Base-by-base conservation (phyloP, 2,113 vertebrate species). In the Coptodon bakossiorum region DNA sequence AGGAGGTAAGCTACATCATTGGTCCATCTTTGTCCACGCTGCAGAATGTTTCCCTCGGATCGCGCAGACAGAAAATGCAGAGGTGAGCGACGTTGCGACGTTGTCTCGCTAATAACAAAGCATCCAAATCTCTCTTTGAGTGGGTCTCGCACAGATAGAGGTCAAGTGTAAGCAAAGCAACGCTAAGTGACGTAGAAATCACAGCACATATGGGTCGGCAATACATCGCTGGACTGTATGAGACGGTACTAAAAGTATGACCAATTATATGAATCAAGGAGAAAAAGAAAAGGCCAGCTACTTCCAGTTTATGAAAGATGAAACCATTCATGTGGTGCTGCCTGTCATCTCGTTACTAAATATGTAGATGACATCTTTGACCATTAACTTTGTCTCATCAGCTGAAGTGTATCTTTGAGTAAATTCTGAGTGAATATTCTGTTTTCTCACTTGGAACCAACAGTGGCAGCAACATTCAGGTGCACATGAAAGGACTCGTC, bases 261-360 rank as follows among this genome's bases (percentile, higher is more conserved):
- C 9, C 16, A 63, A 34, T 63, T 61, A 61, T 19, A 61, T 61
- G 17, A 10, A 6, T 63, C 5, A 34, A 19, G 27, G 16, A 63
- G 57, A 16, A 31, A 61, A 34, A 9, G 57, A 63, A 61, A 61
- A 63, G 29, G 29, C 29, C 29, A 34, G 16, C 29, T 19, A 4
- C 6, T 6, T 63, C 17, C 59, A 36, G 31, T 10, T 53, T 22
- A 63, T 31, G 56, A 2, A 16, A 8, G 57, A 59, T 31, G 22
- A 57, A 27, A 27, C 0, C 0, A 13, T 56, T 7, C 54, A 57
- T 0, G 7, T 59, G 27, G 4, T 54, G n/a, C 52, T 11, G 45
- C 45, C 14, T 48, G 52, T 22, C n/a, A 54, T 24, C 22, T 56
- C 0, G 29, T 31, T 17, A 31, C 27, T 16, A 59, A 59, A 59